Base-by-base conservation (phyloP, 2,113 vertebrate genomes). In the Mastomys natalensis region DNA sequence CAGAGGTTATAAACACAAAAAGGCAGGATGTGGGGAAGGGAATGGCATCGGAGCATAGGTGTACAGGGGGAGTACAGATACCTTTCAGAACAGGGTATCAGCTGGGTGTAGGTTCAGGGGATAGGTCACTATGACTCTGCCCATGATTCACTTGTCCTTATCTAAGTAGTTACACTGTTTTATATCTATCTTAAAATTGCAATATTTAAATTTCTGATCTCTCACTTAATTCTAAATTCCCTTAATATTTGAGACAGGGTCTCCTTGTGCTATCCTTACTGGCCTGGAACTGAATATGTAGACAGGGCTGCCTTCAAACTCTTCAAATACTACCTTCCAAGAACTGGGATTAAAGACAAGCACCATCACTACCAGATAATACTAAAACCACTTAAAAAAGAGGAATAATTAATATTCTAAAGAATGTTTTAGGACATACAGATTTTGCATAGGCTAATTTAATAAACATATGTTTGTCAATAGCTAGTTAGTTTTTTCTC, bases 171-270 rank as follows among this genome's bases (percentile, higher is more conserved):
- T 82, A 24, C 91, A 74, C 26, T 8, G 51, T 51, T 64, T 91
- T 87, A 98, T 90, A 96, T 88, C 58, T 84, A 73, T 81, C 5
- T 13, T 87, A 82, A 95, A 95, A 76, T 5, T 37, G 9, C 40
- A 77, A 78, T 37, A 68, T 16, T 60, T 48, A 94, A 84, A 88
- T 76, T 89, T 87, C 17, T 94, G 60, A 81, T 29, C 13, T 76
- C 93, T 55, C 76, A 84, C 90, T 92, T 74, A 89, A 85, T 96
- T 93, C 58, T 85, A 72, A 91, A 22, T 48, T 82, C 70, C 37
- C 22, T 51, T 87, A 60, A 8, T 85, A 45, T 85, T 45, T 85
- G n/a, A 64, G 43, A 45, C 43, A 85, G 60, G 8, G 26, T 66
- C 40, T 66, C 43, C 64, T 5, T 48, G 26, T 48, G 4, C 9